phyloP scores from a whole-genome alignment of 2,888 invertebrate species.

The Germaria angustata region DNA sequence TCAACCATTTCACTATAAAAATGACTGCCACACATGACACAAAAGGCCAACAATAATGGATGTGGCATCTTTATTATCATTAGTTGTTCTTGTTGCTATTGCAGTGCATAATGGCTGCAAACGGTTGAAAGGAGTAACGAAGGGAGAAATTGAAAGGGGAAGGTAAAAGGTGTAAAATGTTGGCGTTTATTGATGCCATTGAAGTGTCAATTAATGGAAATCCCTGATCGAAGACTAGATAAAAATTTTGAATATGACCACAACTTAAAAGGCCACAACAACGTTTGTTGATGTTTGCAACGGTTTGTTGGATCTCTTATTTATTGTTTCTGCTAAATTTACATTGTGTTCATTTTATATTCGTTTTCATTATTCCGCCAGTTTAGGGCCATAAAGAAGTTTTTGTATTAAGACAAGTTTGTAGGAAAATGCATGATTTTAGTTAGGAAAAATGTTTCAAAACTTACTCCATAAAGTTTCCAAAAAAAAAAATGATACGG shows the following conservation, averaged over 20 bases:
- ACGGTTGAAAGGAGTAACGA: conserved; percentile 7
- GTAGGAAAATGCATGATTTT: not conserved
- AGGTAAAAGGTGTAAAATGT: conserved; percentile 58
- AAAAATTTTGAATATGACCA: conserved; percentile 23
- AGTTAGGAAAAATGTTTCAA: too few species aligned
- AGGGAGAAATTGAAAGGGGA: not conserved
- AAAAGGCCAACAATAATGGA: not conserved
- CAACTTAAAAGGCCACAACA: not conserved
- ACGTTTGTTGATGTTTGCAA: not conserved
- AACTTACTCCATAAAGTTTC: too few species aligned
- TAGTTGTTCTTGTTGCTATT: conserved; percentile 27
- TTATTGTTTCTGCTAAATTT: not conserved
- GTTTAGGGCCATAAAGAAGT: too few species aligned
- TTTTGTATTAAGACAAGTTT: not conserved
- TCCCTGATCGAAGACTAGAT: conserved; percentile 65
- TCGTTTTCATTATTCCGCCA: too few species aligned
- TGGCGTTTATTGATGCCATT: conserved; percentile 68
- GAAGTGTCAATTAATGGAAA: conserved; percentile 69
- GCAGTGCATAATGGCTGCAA: not conserved
- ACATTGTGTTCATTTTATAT: not conserved
- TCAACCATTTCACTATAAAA: conserved; percentile 40
- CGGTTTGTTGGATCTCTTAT: not conserved
- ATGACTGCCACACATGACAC: conserved; percentile 65
- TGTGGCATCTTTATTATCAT: conserved; percentile 13
- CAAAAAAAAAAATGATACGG: too few species aligned